These are phyloP conservation scores for Monopterus albus DNA, from an alignment of 2,113 vertebrate genomes.

Conservation along the genomic window DNA sequence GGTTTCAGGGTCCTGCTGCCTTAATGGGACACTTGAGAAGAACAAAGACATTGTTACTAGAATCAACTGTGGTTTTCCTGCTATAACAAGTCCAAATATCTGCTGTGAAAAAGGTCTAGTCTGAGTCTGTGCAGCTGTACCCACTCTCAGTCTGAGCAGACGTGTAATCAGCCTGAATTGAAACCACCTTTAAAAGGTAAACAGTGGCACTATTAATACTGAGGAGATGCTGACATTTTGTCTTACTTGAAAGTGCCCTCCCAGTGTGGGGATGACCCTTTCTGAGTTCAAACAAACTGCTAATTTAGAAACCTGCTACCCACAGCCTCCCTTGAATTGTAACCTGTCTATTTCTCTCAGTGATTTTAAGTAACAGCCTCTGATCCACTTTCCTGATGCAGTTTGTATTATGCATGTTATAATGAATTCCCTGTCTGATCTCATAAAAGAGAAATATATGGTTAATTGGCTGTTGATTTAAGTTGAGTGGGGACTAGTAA, in stretches of 20 bases:
- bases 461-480: constrained; percentile 30
- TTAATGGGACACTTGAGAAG: too few species aligned
- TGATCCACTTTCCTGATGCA: constrained; percentile 41
- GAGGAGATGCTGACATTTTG: constrained; percentile 6
- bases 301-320: constrained; percentile 40
- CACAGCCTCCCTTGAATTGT: constrained; percentile 16
- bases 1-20: too few species aligned
- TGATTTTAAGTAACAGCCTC: constrained; percentile 30
- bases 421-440: constrained; percentile 13
- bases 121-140: too few species aligned
- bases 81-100: too few species aligned
- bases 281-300: constrained; percentile 42
- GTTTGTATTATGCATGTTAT: constrained; percentile 30
- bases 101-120: too few species aligned
- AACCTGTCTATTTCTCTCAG: constrained; percentile 22
- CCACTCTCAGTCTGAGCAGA: not conserved
- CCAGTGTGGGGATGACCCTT: constrained; percentile 14
- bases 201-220: constrained; percentile 13
- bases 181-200: constrained; percentile 38
- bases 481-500: constrained; percentile 6
- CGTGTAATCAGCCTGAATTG: not conserved
- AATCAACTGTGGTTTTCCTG: too few species aligned
- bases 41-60: too few species aligned
- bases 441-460: not conserved
- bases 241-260: constrained; percentile 13